phyloP scores from a whole-genome alignment of 2,888 invertebrate genomes.

The Ectemnius cavifrons region DNA sequence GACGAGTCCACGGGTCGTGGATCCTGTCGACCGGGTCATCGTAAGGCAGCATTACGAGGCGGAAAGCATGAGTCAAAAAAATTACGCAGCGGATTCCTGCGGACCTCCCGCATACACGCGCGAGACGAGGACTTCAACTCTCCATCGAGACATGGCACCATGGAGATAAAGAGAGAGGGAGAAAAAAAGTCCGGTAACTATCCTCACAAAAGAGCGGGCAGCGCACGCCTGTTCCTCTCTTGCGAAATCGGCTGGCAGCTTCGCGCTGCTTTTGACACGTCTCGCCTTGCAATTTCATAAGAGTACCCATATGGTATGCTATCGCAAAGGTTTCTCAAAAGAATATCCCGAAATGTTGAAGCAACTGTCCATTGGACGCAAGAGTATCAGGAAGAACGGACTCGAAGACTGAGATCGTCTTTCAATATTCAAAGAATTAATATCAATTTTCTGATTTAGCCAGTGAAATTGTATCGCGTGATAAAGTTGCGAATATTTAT shows the following conservation, averaged over 20 bases:
- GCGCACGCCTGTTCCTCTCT: background rate
- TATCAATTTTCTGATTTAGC: too few species aligned
- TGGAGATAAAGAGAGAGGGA: background rate
- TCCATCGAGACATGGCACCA: constrained; percentile 21
- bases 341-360: too few species aligned
- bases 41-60: constrained; percentile 69
- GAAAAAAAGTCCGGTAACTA: constrained; percentile 33
- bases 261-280: constrained; percentile 15
- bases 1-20: constrained; percentile 62
- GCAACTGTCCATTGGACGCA: too few species aligned
- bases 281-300: constrained; percentile 1
- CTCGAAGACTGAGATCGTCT: too few species aligned
- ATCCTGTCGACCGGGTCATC: constrained; percentile 68
- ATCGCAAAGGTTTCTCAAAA: too few species aligned
- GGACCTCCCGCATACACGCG: constrained; percentile 72
- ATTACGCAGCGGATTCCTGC: constrained; percentile 74
- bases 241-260: background rate
- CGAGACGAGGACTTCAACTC: constrained; percentile 15
- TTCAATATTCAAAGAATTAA: too few species aligned
- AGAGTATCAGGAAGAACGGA: too few species aligned
- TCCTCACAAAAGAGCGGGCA: constrained; percentile 16
- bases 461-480: too few species aligned
- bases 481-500: too few species aligned
- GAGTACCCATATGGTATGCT: background rate
- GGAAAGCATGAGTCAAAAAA: constrained; percentile 70